Conservation (phyloP, 2,888 invertebrate genomes). For the Nomada lathburiana region DNA sequence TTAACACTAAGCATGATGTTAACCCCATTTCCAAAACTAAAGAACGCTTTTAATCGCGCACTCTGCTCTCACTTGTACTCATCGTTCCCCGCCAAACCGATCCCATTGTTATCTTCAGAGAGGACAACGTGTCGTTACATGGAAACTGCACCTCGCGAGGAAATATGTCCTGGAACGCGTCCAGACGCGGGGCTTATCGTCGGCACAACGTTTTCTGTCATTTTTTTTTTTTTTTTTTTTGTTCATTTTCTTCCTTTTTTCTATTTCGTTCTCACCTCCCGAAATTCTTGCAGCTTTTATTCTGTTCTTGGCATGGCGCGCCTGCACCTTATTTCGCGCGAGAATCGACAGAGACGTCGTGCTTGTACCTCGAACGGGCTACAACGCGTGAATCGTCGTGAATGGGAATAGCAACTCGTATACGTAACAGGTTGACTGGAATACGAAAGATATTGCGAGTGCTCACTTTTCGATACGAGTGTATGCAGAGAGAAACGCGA, state of each 20-base stretch:
- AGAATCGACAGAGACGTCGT: conserved; percentile 22
- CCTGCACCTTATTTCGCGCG: conserved; percentile 63
- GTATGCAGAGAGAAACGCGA: too few species aligned
- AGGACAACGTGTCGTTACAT: conserved; percentile 52
- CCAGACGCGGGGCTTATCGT: conserved; percentile 45
- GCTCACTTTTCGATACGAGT: background rate
- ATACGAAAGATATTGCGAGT: background rate
- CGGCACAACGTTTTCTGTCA: conserved; percentile 37
- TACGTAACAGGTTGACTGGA: conserved; percentile 41
- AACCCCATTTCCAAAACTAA: conserved; percentile 11
- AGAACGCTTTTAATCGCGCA: conserved; percentile 56
- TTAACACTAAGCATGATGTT: conserved; percentile 40
- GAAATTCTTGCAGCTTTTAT: conserved; percentile 65
- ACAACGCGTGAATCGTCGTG: conserved; percentile 2
- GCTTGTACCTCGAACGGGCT: conserved; percentile 19
- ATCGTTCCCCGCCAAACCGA: conserved; percentile 55
- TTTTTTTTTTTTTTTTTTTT: conserved; percentile 36
- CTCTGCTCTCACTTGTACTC: conserved; percentile 53
- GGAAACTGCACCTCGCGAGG: conserved; percentile 40
- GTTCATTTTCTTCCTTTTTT: conserved; percentile 26
- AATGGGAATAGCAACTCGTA: conserved; percentile 1
- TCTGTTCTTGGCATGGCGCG: conserved; percentile 68
- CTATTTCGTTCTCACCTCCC: conserved; percentile 50
- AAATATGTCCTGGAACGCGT: conserved; percentile 37
- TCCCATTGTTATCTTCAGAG: conserved; percentile 62